Evolutionary conservation across 2,797 vertebrate genomes (phyloP).

Genomic region (Podargus strigoides): DNA sequence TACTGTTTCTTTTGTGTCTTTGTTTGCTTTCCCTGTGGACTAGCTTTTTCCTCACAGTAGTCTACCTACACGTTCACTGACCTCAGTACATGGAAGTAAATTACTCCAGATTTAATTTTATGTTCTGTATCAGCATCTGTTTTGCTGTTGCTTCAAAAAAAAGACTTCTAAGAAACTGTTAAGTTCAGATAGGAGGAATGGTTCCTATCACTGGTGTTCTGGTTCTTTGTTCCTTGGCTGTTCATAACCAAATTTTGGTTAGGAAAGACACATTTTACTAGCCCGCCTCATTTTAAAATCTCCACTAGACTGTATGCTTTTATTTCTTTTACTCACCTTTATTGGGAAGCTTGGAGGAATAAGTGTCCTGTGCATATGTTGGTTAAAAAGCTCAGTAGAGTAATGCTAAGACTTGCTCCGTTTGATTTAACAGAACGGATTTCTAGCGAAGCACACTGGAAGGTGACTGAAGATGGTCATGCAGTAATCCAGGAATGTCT

Average conservation of each 20-base stretch:
- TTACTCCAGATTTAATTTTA: not conserved
- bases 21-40: rapidly evolving
- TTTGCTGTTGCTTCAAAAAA: not conserved
- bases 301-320: not conserved
- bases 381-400: not conserved
- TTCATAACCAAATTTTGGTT: not conserved
- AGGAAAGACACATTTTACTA: not conserved
- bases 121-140: rapidly evolving
- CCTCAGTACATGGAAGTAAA: rapidly evolving
- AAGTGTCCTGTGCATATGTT: not conserved
- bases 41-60: rapidly evolving
- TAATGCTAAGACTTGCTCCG: not conserved
- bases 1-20: not conserved
- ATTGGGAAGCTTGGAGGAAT: not conserved
- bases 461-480: not conserved
- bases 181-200: rapidly evolving
- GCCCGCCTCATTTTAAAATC: not conserved
- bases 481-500: not conserved
- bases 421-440: not conserved
- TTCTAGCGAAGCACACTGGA: not conserved
- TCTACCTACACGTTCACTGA: rapidly evolving
- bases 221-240: not conserved
- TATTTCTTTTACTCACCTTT: not conserved
- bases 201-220: rapidly evolving
- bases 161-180: not conserved